Base-by-base conservation (phyloP, 92 coral and sea anemone genomes). In the Desmophyllum pertusum region DNA sequence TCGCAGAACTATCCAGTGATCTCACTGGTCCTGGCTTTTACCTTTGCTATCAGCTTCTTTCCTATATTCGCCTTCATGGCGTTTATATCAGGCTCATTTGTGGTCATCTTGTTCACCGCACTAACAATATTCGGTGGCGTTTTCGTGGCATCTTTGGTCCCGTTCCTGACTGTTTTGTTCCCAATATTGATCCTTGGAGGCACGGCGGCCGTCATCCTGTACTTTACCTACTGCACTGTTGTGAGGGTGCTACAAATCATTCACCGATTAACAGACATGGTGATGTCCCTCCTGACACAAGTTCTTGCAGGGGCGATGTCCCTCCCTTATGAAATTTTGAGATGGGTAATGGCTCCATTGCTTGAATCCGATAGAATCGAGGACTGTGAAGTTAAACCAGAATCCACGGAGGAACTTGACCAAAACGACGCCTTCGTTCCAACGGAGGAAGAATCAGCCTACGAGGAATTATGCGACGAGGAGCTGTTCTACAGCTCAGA, bases 31-130 rank as follows among this genome's bases (percentile, higher is more conserved):
- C 6, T 80, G 39, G 67, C 30, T 18, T 0, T 52, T n/a, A 52
- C 51, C 3, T 18, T 35, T 13, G 3, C 10, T 7, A 18, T 80
- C n/a, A 68, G 77, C 1, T n/a, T 80, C 76, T 8, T 80, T 21
- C 84, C 84, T 5, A 25, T 80, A 17, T 0, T 69, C 51, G 40
- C 33, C 3, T 68, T 80, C 39, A 21, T 69, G 5, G 14, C 68
- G 1, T 68, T 80, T 53, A 51, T 80, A 4, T 36, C 40, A n/a
- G 71, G 64, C 15, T 80, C 84, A 50, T 38, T 52, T 10, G 35
- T 80, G 30, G 76, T 80, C 39, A 8, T 80, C 36, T n/a, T 66
- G 13, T 19, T 40, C 35, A 69, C 76, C 27, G 84, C 52, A 18
- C 0, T 55, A 0, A 70, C 40, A 43, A 55, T 61, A 40, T 45